Evolutionary conservation across 2,888 invertebrate genomes (phyloP), one percentile per base, ranked within the genome.

Genomic region (Eubasilissa splendida): DNA sequence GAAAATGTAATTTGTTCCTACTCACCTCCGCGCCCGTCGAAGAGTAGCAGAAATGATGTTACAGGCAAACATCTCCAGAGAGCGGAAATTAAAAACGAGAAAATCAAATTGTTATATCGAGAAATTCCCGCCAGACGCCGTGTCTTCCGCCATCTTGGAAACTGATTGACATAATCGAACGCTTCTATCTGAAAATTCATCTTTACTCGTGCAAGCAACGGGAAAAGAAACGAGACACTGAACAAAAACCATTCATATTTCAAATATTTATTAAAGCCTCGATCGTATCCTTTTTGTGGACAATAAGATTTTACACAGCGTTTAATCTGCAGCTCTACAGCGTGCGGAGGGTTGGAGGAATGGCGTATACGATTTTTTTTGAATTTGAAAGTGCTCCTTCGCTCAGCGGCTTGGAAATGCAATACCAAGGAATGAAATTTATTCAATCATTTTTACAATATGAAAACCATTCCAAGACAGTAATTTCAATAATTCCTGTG

Each of bases 11-110:
- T 63, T 63, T 14, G 14, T 71, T 54, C 22, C 12, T 33, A 9
- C 52, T 63, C 76, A 50, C 31, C 58, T 4, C 50, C 74, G 54
- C 14, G 10, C 22, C 42, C 42, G 42, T 5, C 7, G 42, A 42
- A 42, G 7, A 42, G 42, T 42, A 52, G 76, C 12, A 33, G 73
- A 73, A 73, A 78, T 52, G 63, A 71, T n/a, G 52, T 73, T 60
- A 73, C 60, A 31, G 66, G 59, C 14, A 12, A 22, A 58, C 53
- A 53, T 59, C 71, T 63, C 65, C 53, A 52, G 73, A 42, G 73
- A 65, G 74, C 83, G 83, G 83, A 83, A 83, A 83, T 83, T 83
- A 83, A 83, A 83, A 75, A 71, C 76, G 83, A 81, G 78, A 71
- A 83, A 81, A 83, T 80, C 77, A 80, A 83, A 83, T 82, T 83